Evolutionary conservation across 2,888 invertebrate genomes (phyloP), one percentile per base, ranked within the genome.

Genomic region (Ditula angustiorana): DNA sequence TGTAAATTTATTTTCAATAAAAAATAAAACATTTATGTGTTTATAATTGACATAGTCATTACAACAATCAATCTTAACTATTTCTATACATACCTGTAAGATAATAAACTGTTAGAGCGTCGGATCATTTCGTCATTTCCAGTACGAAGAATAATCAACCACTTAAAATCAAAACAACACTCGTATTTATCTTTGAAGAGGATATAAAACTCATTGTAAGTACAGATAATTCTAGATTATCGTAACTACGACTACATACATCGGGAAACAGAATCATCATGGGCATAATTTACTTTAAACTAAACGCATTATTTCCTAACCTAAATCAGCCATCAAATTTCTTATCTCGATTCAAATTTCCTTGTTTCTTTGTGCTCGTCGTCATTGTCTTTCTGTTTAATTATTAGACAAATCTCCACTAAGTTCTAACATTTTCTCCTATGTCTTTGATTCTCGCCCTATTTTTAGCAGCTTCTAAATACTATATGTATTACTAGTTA

Each of bases 1-100:
- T 71, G 69, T 67, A 71, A 68, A 63, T 65, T 70, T 69, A 64
- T 76, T 76, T 73, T 60, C 69, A 76, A 73, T 73, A 75, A 77
- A 76, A 70, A 55, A 57, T 63, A 65, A 73, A 71, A 70, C 33
- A 19, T 10, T 19, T 8, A 26, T 57, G 50, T 2, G 60, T 64
- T 65, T 62, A n/a, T n/a, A n/a, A n/a, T n/a, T n/a, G n/a, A n/a
- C n/a, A n/a, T n/a, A n/a, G n/a, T n/a, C n/a, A n/a, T n/a, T n/a
- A n/a, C 10, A 30, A 30, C 30, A 5, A 30, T 10, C 30, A 1
- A 5, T 5, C 1, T 30, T 30, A 30, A 1, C 1, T 30, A 30
- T n/a, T n/a, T n/a, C 30, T 8, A 5, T 2, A 30, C 30, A 30
- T 30, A 30, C 30, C 1, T 26, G 5, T 5, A 30, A 30, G 30